Conservation (phyloP, 2,888 invertebrate genomes). For the Drosophila limbata region DNA sequence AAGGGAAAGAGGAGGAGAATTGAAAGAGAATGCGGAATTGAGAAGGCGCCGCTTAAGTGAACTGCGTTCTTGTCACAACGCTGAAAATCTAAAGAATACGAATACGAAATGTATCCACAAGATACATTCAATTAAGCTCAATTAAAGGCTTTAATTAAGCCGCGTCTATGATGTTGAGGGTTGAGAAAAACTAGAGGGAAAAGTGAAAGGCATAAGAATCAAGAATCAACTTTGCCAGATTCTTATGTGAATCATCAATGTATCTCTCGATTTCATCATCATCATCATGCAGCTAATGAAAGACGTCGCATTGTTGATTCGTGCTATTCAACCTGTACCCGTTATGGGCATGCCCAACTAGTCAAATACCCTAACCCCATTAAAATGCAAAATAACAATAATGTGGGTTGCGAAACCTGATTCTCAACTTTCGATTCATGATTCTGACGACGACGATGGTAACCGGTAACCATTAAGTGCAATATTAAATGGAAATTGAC, state of each 20-base stretch:
- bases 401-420: conserved; percentile 59
- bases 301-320: conserved; percentile 18
- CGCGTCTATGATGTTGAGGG: conserved; percentile 33
- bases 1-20: background rate
- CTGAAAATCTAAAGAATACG: conserved; percentile 3
- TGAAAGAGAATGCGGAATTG: conserved; percentile 18
- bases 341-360: conserved; percentile 24
- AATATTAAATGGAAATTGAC: conserved; percentile 19
- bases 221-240: background rate
- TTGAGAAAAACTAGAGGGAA: conserved; percentile 14
- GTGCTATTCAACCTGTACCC: background rate
- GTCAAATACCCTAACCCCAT: conserved; percentile 25
- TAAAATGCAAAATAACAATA: background rate
- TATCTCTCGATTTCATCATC: background rate
- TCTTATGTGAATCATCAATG: conserved; percentile 17
- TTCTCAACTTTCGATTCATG: conserved; percentile 69
- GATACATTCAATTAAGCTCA: conserved; percentile 68
- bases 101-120: conserved; percentile 30
- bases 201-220: conserved; percentile 16
- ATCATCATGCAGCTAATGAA: conserved; percentile 2
- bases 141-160: conserved; percentile 60
- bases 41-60: conserved; percentile 40
- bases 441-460: conserved; percentile 20
- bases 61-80: conserved; percentile 18
- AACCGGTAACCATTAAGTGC: conserved; percentile 15